Evolutionary conservation across 2,888 invertebrate genomes (phyloP), one percentile per base, ranked within the genome.

Genomic region (Trichopoda pennipes): DNA sequence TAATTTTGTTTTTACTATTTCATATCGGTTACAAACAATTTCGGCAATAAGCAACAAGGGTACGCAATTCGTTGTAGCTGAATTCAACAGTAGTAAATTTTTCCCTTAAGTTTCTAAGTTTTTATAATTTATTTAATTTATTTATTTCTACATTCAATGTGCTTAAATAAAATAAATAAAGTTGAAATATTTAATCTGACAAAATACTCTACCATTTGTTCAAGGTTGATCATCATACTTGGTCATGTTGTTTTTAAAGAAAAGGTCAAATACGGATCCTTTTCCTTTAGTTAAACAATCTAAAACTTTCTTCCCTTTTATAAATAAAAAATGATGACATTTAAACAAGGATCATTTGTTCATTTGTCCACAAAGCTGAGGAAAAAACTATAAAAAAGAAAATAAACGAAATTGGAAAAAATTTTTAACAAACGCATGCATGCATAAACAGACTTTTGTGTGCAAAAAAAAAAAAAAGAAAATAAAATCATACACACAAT

Each of bases 341-440:
- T 78, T 78, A 64, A 81, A 70, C 42, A 49, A 60, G 64, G 53
- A 81, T 74, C 74, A 81, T 75, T 75, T 81, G 68, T 38, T 42
- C 61, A 61, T 63, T 69, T 77, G 69, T 78, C 53, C 70, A 69
- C 68, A 56, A 76, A 72, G 56, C 60, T 49, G 17, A 38, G n/a
- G 35, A 28, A 44, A 17, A 63, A 53, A 53, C 1, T 12, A 56
- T n/a, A 44, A 42, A 44, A 76, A 53, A 49, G 58, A 61, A 17
- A 49, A 21, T 28, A 28, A 4, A n/a, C n/a, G n/a, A n/a, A n/a
- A n/a, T n/a, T n/a, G n/a, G n/a, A n/a, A 28, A 28, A 28, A 28
- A 28, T 1, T n/a, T 38, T 44, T 53, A 56, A 64, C 17, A 51
- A 75, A 70, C 74, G 21, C 49, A 63, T 28, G 12, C 42, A 44